phyloP scores from a whole-genome alignment of 2,888 invertebrate species.

The Drosophila sordidapex region DNA sequence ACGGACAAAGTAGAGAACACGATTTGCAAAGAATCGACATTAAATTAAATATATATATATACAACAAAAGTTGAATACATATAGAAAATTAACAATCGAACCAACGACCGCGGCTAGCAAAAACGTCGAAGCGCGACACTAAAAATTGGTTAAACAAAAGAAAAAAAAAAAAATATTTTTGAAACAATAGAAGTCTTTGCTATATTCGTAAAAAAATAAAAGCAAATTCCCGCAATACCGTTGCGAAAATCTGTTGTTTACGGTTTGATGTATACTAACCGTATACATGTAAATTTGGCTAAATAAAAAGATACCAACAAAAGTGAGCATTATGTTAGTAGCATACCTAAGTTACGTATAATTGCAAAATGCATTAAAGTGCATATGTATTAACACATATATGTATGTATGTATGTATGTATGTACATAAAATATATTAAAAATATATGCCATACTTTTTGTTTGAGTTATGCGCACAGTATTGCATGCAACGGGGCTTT shows the following conservation, averaged over 20 bases:
- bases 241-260: conserved; percentile 38
- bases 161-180: neutral
- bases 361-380: neutral
- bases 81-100: conserved; percentile 19
- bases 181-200: conserved; percentile 9
- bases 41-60: conserved; percentile 14
- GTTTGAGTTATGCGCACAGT: neutral
- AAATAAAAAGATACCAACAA: conserved; percentile 25
- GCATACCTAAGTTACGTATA: neutral
- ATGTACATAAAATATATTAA: neutral
- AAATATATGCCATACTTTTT: conserved; percentile 19
- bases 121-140: conserved; percentile 18
- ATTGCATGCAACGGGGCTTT: conserved; percentile 26
- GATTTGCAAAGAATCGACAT: conserved; percentile 49
- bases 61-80: neutral
- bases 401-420: conserved; percentile 2
- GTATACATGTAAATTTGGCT: conserved; percentile 10
- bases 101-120: conserved; percentile 21
- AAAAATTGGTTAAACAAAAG: conserved; percentile 8
- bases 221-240: conserved; percentile 19
- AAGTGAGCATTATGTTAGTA: conserved; percentile 20
- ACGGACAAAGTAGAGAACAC: conserved; percentile 59
- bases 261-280: conserved; percentile 21
- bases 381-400: neutral
- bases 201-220: neutral